Base-by-base conservation (phyloP, 2,113 vertebrate species). In the Panthera tigris region DNA sequence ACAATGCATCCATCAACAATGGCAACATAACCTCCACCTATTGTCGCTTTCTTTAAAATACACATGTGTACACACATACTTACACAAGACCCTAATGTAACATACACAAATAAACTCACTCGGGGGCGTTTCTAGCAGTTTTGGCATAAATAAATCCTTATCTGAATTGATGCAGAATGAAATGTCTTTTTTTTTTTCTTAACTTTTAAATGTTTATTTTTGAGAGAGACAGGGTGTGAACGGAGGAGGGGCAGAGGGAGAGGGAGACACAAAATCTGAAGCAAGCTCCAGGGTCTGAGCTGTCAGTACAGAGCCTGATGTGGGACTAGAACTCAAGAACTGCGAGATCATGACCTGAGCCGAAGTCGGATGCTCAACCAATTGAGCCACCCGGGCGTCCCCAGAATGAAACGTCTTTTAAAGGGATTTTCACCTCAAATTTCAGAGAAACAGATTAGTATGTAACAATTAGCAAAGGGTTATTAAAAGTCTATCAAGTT, bases 401-500 rank as follows among this genome's bases (percentile, higher is more conserved):
- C 19, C n/a, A 94, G 21, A 91, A 86, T 81, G 55, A 74, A 66
- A n/a, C 27, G 65, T 80, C 73, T 91, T 63, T 83, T 73, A 68
- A 94, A 91, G 68, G 18, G 29, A 29, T 39, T 92, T 84, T 69
- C 27, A 88, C 45, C 19, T 50, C 41, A 79, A 10, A n/a, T n/a
- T 73, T 86, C 45, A 81, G 7, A 86, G 45, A 94, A 85, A 57
- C 41, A 45, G 61, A 61, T 33, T 61, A 79, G 79, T 31, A 82
- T 0, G 9, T 61, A 61, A 81, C 12, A 31, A 57, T 80, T 86
- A 81, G 71, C 39, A 87, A 82, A 79, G 5, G 52, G 39, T 57
- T 87, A 95, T 68, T 39, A 76, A 16, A 91, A 91, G n/a, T 65
- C 50, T 88, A 91, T 23, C 88, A 91, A 90, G 61, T 61, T 21